Conservation (phyloP, 2,797 vertebrate genomes). For the Cirrhinus mrigala region DNA sequence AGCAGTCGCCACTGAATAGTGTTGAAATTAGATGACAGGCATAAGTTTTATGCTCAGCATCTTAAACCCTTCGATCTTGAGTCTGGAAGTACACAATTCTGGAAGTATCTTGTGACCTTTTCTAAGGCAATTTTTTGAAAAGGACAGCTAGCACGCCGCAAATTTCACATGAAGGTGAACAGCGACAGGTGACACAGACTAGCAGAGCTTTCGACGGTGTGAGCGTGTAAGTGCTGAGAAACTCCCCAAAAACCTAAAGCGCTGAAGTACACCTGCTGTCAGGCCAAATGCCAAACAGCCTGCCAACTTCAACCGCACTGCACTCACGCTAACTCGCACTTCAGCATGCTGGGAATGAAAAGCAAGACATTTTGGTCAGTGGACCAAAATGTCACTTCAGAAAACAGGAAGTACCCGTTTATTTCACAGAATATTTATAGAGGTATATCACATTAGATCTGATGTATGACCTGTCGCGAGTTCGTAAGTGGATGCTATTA, state of each 20-base stretch:
- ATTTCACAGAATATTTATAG: background rate
- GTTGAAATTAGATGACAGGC: background rate
- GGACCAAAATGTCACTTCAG: background rate
- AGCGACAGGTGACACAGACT: conserved; percentile 20
- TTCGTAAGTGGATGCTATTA: conserved; percentile 1
- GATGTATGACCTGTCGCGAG: conserved; percentile 28
- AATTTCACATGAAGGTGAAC: conserved; percentile 51
- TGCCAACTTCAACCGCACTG: conserved; percentile 26
- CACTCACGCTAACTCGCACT: conserved; percentile 6
- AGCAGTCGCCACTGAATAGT: background rate
- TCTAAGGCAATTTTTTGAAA: conserved; percentile 22
- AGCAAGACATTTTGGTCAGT: background rate
- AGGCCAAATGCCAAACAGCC: conserved; percentile 53
- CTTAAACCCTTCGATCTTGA: background rate
- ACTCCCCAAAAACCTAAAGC: conserved; percentile 33
- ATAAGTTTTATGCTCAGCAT: background rate
- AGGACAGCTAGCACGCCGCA: conserved; percentile 39
- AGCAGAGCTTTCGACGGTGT: background rate
- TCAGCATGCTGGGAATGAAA: background rate
- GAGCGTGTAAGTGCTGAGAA: conserved; percentile 9
- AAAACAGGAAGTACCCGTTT: background rate
- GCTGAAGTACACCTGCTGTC: conserved; percentile 40
- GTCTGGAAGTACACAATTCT: background rate
- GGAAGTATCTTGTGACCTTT: conserved; percentile 49
- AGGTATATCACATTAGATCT: conserved; percentile 27